Evolutionary conservation across 2,888 invertebrate species (phyloP).

Genomic region (Thumatha senex): DNA sequence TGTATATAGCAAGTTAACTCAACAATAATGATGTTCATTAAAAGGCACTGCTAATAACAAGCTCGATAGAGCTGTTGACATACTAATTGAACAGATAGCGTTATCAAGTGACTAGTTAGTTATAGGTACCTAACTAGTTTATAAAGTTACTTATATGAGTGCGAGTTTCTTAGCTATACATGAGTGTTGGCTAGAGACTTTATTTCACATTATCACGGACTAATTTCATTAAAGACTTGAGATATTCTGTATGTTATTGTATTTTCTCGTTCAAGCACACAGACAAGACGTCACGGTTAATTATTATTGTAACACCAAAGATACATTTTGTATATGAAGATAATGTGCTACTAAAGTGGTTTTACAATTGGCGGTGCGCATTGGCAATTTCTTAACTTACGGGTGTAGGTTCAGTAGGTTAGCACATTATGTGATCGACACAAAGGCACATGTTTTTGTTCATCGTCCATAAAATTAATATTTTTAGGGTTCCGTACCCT

Average conservation of each 20-base stretch:
- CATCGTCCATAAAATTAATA: too few species aligned
- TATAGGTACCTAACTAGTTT: too few species aligned
- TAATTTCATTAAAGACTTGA: background rate
- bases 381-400: too few species aligned
- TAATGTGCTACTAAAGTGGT: too few species aligned
- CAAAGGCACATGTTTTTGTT: too few species aligned
- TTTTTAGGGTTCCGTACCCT: too few species aligned
- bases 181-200: background rate
- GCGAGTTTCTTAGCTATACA: conserved; percentile 18
- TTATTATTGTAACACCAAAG: too few species aligned
- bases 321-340: background rate
- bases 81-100: conserved; percentile 71
- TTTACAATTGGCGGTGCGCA: too few species aligned
- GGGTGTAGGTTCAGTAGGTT: too few species aligned
- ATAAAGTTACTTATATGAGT: conserved; percentile 29
- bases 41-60: conserved; percentile 56
- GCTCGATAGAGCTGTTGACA: conserved; percentile 73
- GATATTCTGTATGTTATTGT: background rate
- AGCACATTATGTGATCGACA: too few species aligned
- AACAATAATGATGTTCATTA: conserved; percentile 44
- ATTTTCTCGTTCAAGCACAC: background rate
- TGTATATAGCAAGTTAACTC: conserved; percentile 23
- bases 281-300: background rate
- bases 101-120: conserved; percentile 59
- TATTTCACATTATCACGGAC: background rate